Base-by-base conservation (phyloP, 2,797 vertebrate genomes). In the Tarsius wallacei region DNA sequence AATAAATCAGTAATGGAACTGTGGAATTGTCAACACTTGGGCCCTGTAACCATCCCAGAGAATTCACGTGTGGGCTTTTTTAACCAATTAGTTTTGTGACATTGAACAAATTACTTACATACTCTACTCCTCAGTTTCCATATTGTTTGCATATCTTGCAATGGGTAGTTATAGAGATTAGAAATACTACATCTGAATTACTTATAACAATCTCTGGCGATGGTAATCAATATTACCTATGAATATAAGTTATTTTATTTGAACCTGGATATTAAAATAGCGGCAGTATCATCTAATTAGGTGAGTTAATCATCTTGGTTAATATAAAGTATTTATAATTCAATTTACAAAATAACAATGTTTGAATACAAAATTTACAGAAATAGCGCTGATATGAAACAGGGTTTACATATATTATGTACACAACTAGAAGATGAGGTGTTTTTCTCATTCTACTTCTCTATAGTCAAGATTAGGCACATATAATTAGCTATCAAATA, bases 401-500 rank as follows among this genome's bases (percentile, higher is more conserved):
- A 85, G 15, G 21, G 9, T 71, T 91, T 94, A 87, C 9, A 28
- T 86, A 51, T 66, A 93, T 89, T 94, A 87, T 63, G 4, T 68
- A n/a, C 7, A 76, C 26, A 89, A 53, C 13, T 61, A 57, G 94
- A 95, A 81, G 8, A 71, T 90, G 11, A 83, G 82, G 3, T 33
- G 8, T 64, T 95, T 94, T 95, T 77, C 82, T 95, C 28, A 68
- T 87, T 85, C 64, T n/a, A 33, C 31, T 87, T 91, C 70, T 82
- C 74, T 55, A 3, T 16, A 89, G 53, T 82, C 31, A 77, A 93
- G 42, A 33, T 57, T 89, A n/a, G 21, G 26, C 93, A 8, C 49
- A 87, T 85, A 10, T 61, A 87, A 90, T 68, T 94, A 77, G 28
- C 10, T 47, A 68, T 91, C 24, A 85, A 21, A 59, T 1, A 21